Percentiles rank a stretch among this genome's conserved stretches.
These are phyloP conservation scores for Nothoprocta perdicaria DNA, from an alignment of 2,113 vertebrate genomes.

Conservation along the genomic window DNA sequence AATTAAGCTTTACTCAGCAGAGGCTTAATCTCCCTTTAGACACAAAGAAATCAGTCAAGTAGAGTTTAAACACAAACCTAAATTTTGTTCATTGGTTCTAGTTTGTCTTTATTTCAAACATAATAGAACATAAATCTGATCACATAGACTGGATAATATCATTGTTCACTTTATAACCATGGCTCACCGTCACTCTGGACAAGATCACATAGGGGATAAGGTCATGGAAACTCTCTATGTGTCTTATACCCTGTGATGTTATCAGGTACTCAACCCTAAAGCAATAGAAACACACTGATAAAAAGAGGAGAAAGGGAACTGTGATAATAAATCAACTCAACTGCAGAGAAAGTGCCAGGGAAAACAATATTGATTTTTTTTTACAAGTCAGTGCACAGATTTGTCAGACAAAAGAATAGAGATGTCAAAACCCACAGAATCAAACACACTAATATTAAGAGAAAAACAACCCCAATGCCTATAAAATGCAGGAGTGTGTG, in stretches of 20 bases:
- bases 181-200: slow-evolving; percentile 68
- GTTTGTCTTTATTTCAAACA: slow-evolving; percentile 39
- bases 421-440: slow-evolving; percentile 72
- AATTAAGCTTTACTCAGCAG: neutral
- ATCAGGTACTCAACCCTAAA: slow-evolving; percentile 70
- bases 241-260: slow-evolving; percentile 63
- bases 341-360: slow-evolving; percentile 73
- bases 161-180: slow-evolving; percentile 50
- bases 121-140: slow-evolving; percentile 54
- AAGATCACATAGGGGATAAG: slow-evolving; percentile 69
- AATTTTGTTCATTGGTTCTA: slow-evolving; percentile 10
- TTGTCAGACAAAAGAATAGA: slow-evolving; percentile 79
- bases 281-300: slow-evolving; percentile 71
- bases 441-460: slow-evolving; percentile 61
- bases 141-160: slow-evolving; percentile 40
- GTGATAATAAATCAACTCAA: slow-evolving; percentile 76
- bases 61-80: slow-evolving; percentile 11
- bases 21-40: neutral
- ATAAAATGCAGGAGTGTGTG: slow-evolving; percentile 4
- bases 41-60: neutral
- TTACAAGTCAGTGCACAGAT: slow-evolving; percentile 77
- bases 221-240: slow-evolving; percentile 49
- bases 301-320: slow-evolving; percentile 62
- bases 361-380: slow-evolving; percentile 80
- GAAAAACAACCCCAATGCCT: slow-evolving; percentile 33